Base-by-base conservation (phyloP, 2,113 vertebrate species). In the Carollia perspicillata region DNA sequence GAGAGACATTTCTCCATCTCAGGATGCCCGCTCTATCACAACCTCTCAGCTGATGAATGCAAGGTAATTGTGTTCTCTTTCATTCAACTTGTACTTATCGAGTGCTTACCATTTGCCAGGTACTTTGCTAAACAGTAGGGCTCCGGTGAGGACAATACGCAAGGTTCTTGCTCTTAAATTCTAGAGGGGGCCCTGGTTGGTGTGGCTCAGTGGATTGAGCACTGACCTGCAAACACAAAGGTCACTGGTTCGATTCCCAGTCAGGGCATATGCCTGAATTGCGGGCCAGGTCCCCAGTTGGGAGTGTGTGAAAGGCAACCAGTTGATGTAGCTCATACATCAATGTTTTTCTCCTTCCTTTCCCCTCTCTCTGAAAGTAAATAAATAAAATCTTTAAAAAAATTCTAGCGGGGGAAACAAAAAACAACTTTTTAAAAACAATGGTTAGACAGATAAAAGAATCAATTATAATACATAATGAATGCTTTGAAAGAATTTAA, bases 1-100 rank as follows among this genome's bases (percentile, higher is more conserved):
- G 99, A 99, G 97, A 98, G 99, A 42, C 99, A 99, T 95, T 99
- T 99, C 98, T 99, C 99, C 93, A 99, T 99, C 94, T 99, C 99
- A 22, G 99, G 99, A 4, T 99, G 99, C 83, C 99, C 99, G 0
- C 99, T 99, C 0, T 99, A 99, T 97, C 99, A 99, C 98, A 99
- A 99, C 92, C 99, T 99, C 2, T 99, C 99, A 49, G 99, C 99
- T 47, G 99, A 99, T 8, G 99, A 99, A 87, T 99, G 99, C 99
- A 99, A 99, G 98, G 99, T 99, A 97, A 97, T 26, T 3, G 33
- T 60, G 8, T 49, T 88, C 42, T 84, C 35, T 47, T 89, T 92
- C 90, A 69, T 37, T 94, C 81, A 84, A 1, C 3, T 2, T 58
- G 8, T 44, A 33, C 47, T 68, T 75, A 42, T 0, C 26, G n/a